These are phyloP conservation scores for Andrena bicolor DNA, from an alignment of 2,888 invertebrate genomes.

Conservation along the genomic window DNA sequence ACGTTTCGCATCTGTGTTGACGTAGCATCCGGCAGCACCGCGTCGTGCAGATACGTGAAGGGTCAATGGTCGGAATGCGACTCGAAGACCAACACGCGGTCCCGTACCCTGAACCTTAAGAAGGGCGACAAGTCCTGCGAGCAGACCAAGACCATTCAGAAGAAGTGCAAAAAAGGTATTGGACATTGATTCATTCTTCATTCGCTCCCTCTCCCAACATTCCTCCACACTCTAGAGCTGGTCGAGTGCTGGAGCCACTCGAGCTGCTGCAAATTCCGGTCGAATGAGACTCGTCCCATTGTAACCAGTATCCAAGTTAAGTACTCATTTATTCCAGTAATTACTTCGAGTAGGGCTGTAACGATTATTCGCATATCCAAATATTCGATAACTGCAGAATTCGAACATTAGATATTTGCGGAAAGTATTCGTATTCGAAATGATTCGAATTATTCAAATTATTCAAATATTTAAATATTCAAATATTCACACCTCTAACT, in stretches of 20 bases:
- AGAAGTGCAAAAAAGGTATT: conserved; percentile 96
- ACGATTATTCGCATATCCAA: too few relatives aligned
- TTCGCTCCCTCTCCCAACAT: not conserved
- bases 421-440: too few relatives aligned
- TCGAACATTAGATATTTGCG: too few relatives aligned
- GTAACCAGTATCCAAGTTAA: too few relatives aligned
- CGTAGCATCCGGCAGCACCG: conserved; percentile 85
- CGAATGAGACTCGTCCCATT: too few relatives aligned
- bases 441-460: too few relatives aligned
- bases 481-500: too few relatives aligned
- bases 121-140: conserved; percentile 94
- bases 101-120: conserved; percentile 93
- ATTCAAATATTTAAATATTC: too few relatives aligned
- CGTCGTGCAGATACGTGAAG: conserved; percentile 93
- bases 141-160: conserved; percentile 93
- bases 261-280: not conserved
- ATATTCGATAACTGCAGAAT: too few relatives aligned
- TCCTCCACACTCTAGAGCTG: not conserved
- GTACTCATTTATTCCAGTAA: not conserved
- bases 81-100: conserved; percentile 92
- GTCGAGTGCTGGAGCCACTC: not conserved
- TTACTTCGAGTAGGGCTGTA: not conserved
- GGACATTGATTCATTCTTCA: not conserved
- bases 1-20: conserved; percentile 76
- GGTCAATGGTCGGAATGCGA: conserved; percentile 96